phyloP scores from a whole-genome alignment of 1,140 invertebrate genomes.

The Drosophila subpulchrella region DNA sequence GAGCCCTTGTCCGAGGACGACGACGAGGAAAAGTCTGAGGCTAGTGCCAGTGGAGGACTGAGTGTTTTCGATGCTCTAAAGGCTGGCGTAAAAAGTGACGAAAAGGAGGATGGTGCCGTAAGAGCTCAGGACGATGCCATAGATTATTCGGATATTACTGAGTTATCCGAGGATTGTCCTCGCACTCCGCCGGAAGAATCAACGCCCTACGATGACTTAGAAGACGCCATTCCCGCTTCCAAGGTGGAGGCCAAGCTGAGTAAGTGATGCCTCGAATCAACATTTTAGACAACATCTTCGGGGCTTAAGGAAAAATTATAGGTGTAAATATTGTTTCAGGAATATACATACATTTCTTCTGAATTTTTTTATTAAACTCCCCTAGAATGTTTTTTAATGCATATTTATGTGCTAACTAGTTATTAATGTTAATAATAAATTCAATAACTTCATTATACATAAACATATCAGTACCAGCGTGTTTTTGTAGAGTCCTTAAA shows the following conservation, averaged over 20 bases:
- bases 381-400: too few relatives aligned
- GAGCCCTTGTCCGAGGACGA: constrained; percentile 48
- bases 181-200: constrained; percentile 28
- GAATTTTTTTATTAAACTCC: too few relatives aligned
- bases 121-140: constrained; percentile 91
- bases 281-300: too few relatives aligned
- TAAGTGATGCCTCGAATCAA: constrained; percentile 3
- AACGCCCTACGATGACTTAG: constrained; percentile 62
- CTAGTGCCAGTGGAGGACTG: constrained; percentile 14
- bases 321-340: too few relatives aligned
- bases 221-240: constrained; percentile 79
- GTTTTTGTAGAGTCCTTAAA: too few relatives aligned
- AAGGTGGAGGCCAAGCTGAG: constrained; percentile 71
- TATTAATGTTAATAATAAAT: too few relatives aligned
- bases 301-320: too few relatives aligned
- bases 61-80: constrained; percentile 75
- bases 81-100: constrained; percentile 47
- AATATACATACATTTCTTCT: too few relatives aligned
- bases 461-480: too few relatives aligned
- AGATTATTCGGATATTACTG: constrained; percentile 97
- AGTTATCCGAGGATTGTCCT: constrained; percentile 92
- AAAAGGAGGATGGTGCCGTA: constrained; percentile 85
- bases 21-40: constrained; percentile 79
- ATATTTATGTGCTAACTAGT: too few relatives aligned
- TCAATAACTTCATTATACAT: too few relatives aligned